Conservation (phyloP, 2,797 vertebrate genomes). For the Acanthopagrus latus region DNA sequence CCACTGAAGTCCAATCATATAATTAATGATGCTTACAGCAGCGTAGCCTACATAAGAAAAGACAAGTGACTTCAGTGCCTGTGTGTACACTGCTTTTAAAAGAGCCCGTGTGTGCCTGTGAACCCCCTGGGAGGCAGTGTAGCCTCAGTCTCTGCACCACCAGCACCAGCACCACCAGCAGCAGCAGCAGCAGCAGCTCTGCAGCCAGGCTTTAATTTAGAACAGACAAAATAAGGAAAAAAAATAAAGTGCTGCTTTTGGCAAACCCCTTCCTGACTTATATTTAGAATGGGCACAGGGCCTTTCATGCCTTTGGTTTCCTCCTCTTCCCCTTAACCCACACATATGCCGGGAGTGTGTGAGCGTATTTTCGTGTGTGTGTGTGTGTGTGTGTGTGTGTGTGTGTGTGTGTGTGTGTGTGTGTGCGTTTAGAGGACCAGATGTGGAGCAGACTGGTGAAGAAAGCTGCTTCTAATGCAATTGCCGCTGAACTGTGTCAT, state of each 20-base stretch:
- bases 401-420: constrained; percentile 18
- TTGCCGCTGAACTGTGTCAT: constrained; percentile 76
- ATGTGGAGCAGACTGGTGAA: constrained; percentile 82
- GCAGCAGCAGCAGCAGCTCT: constrained; percentile 56
- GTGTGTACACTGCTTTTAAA: constrained; percentile 43
- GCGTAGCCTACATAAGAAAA: constrained; percentile 58
- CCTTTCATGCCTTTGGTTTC: constrained; percentile 85
- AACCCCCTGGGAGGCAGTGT: constrained; percentile 77
- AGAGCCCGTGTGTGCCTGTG: constrained; percentile 58
- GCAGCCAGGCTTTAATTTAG: constrained; percentile 80
- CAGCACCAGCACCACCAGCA: constrained; percentile 54
- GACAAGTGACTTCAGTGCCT: constrained; percentile 37
- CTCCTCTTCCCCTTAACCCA: constrained; percentile 80
- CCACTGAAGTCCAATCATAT: constrained; percentile 77
- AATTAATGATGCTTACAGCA: constrained; percentile 78
- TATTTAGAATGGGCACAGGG: constrained; percentile 85
- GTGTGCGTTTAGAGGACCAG: constrained; percentile 69
- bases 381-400: constrained; percentile 36
- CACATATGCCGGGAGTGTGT: constrained; percentile 78
- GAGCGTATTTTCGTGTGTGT: constrained; percentile 32
- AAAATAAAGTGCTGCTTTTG: constrained; percentile 82
- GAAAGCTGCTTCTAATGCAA: constrained; percentile 75
- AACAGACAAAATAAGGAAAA: constrained; percentile 81
- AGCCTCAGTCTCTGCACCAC: constrained; percentile 73
- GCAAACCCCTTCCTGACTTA: constrained; percentile 81